Percentiles rank a stretch among this genome's conserved stretches.
Conservation (phyloP, 2,888 invertebrate species). For the Latrodectus hesperus region DNA sequence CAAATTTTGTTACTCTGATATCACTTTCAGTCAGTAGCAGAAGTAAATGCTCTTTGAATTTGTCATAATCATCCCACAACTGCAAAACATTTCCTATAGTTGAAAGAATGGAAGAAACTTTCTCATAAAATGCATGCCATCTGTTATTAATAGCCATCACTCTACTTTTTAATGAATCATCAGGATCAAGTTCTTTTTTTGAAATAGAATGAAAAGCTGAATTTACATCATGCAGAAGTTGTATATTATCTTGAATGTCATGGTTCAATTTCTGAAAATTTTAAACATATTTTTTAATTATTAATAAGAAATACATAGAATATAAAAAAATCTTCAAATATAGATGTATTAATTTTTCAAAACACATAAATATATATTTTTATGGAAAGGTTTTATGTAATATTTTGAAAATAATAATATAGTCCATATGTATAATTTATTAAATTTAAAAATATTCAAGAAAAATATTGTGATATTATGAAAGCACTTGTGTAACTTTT, state of each 20-base stretch:
- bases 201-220: conserved; percentile 24
- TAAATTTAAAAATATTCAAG: too few species aligned
- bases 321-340: too few species aligned
- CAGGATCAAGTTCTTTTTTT: conserved; percentile 25
- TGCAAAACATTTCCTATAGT: conserved; percentile 38
- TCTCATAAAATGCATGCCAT: conserved; percentile 59
- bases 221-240: conserved; percentile 47
- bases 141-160: conserved; percentile 33
- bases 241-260: conserved; percentile 49
- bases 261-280: conserved; percentile 62
- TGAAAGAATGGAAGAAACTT: conserved; percentile 20
- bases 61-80: conserved; percentile 62
- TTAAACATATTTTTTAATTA: not conserved
- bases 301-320: too few species aligned
- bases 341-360: too few species aligned
- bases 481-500: too few species aligned
- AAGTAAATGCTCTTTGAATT: conserved; percentile 42
- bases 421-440: too few species aligned
- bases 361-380: too few species aligned
- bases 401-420: too few species aligned
- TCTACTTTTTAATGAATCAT: conserved; percentile 20
- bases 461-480: too few species aligned
- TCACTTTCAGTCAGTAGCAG: conserved; percentile 65
- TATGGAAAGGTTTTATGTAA: too few species aligned
- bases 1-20: conserved; percentile 44